Conservation (phyloP, 1,140 invertebrate genomes). For the Drosophila pandora region DNA sequence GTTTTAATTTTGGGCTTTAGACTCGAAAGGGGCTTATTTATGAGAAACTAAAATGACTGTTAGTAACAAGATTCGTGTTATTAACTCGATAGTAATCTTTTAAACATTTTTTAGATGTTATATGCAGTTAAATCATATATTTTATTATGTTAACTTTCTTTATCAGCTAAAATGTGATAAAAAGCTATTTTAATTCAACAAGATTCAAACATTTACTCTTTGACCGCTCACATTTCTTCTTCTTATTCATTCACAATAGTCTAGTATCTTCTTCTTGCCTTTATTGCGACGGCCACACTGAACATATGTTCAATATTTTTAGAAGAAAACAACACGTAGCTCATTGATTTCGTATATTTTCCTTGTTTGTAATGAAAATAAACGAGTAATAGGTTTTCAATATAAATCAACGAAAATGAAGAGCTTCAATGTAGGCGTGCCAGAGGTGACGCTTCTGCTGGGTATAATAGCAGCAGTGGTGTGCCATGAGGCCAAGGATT, state of each 20-base stretch:
- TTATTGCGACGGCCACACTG: neutral
- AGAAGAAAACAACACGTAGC: slow-evolving; percentile 60
- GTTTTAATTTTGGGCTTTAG: neutral
- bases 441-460: slow-evolving; percentile 28
- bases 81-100: neutral
- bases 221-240: neutral
- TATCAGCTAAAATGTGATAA: neutral
- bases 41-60: neutral
- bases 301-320: slow-evolving; percentile 54
- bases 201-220: too few relatives aligned
- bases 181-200: neutral
- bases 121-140: too few relatives aligned
- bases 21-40: neutral
- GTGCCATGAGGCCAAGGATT: slow-evolving; percentile 87
- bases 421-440: neutral
- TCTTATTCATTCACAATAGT: neutral
- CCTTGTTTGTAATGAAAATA: slow-evolving; percentile 38
- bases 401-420: slow-evolving; percentile 14
- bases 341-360: slow-evolving; percentile 5
- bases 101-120: neutral
- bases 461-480: slow-evolving; percentile 15
- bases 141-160: neutral
- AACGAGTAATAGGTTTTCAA: slow-evolving; percentile 6
- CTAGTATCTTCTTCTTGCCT: slow-evolving; percentile 8
- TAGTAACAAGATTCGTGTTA: neutral